Base-by-base conservation (phyloP, 2,113 vertebrate genomes). In the Lutjanus erythropterus region DNA sequence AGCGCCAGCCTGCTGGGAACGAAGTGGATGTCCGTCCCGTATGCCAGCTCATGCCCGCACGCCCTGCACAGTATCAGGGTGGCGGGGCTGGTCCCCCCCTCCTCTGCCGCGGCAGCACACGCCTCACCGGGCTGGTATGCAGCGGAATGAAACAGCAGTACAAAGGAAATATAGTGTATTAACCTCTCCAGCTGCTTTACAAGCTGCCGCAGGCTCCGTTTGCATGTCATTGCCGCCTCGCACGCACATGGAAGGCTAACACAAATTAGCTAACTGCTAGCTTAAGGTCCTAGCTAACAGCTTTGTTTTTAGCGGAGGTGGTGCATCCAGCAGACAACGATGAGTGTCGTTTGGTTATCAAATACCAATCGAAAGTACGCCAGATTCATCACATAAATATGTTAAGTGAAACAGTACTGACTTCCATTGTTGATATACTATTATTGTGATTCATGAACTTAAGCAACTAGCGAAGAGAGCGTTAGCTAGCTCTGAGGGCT, bases 1-100 rank as follows among this genome's bases (percentile, higher is more conserved):
- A 94, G 86, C 0, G 94, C 92, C 58, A 94, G 46, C 1, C 77
- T 86, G 41, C 93, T 94, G 39, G 84, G 86, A 0, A 94, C 64
- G 16, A 85, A 41, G 41, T 31, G 62, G n/a, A 87, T 86, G 47
- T 93, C 90, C 15, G 80, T 31, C 1, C n/a, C 82, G 23, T 6
- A 0, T 0, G 90, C 78, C 21, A 94, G 56, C 66, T 95, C 91
- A 9, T 93, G 62, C 18, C 94, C 79, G 16, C 91, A 91, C 10
- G 88, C 70, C 39, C 87, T 55, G 56, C 82, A 94, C 23, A 92
- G 65, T 7, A 93, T 19, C 11, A 86, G 50, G 6, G 80, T 14
- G n/a, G 77, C 86, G 33, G 55, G 0, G 85, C 81, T 84, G 35
- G 59, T 59, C 0, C 62, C 72, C 39, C 18, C 74, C 15, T 47